phyloP scores from a whole-genome alignment of 1,140 invertebrate species.

The Drosophila azteca region DNA sequence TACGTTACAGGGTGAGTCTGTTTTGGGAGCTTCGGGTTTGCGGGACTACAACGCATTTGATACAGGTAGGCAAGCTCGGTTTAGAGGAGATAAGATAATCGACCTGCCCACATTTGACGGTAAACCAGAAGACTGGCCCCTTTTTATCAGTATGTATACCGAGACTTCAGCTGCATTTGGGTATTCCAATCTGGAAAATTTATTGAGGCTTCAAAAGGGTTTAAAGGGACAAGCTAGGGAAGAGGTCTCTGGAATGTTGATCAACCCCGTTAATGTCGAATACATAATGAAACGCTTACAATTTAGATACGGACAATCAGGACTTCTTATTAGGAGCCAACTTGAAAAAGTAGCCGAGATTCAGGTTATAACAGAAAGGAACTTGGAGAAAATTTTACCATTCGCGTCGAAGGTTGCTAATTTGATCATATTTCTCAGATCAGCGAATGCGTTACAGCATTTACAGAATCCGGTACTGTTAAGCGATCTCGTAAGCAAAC shows the following conservation, averaged over 20 bases:
- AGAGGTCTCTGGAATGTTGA: no score
- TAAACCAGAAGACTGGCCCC: neutral
- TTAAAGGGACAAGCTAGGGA: neutral
- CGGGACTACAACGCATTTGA: no score
- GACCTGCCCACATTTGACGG: neutral
- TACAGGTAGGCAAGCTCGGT: no score
- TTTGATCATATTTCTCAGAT: neutral
- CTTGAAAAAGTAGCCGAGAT: no score
- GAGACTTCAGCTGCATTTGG: neutral
- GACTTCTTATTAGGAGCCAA: no score
- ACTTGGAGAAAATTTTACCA: neutral
- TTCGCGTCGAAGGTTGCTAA: neutral
- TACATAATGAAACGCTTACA: no score
- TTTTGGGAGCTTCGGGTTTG: neutral
- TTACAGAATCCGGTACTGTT: conserved; percentile 1
- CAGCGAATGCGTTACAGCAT: neutral
- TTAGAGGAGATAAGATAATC: neutral
- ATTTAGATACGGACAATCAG: no score
- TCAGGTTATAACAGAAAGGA: no score
- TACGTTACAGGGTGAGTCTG: conserved; percentile 2
- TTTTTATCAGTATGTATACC: neutral
- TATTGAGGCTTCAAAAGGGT: no score
- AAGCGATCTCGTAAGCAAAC: neutral
- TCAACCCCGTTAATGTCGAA: no score
- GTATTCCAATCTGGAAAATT: no score